Evolutionary conservation across 2,888 invertebrate species (phyloP).

Genomic region (Urechis unicinctus): DNA sequence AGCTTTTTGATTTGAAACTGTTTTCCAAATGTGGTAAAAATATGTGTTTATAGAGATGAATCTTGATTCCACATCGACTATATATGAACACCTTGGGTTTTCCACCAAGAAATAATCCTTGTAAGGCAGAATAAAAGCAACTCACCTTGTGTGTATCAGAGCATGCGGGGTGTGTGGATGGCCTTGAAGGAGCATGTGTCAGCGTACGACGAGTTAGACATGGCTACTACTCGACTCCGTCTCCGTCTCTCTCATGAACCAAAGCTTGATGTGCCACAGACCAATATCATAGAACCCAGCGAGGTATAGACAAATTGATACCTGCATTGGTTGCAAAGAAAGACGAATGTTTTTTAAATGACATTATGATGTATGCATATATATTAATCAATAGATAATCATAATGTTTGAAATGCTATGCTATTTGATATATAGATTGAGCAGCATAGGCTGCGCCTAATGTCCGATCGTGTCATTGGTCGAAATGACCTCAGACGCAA

Average conservation of each 20-base stretch:
- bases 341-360: too few relatives aligned
- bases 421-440: slow-evolving; percentile 26
- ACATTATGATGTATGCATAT: too few relatives aligned
- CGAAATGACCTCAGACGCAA: slow-evolving; percentile 53
- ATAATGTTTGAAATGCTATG: not conserved
- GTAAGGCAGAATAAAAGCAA: not conserved
- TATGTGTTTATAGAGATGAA: slow-evolving; percentile 38
- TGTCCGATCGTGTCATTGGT: slow-evolving; percentile 36
- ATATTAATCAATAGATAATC: too few relatives aligned
- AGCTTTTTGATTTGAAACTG: not conserved
- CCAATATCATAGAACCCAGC: slow-evolving; percentile 23
- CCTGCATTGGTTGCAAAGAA: too few relatives aligned
- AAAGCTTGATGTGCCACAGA: slow-evolving; percentile 27
- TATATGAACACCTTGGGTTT: too few relatives aligned
- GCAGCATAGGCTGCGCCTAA: slow-evolving; percentile 31
- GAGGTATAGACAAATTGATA: slow-evolving; percentile 11
- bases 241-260: slow-evolving; percentile 52
- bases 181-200: slow-evolving; percentile 52
- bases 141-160: slow-evolving; percentile 22
- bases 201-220: slow-evolving; percentile 66
- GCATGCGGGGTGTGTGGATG: slow-evolving; percentile 42
- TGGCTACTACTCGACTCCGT: slow-evolving; percentile 62
- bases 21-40: slow-evolving; percentile 40
- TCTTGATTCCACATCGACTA: not conserved
- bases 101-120: too few relatives aligned